Evolutionary conservation across 2,113 vertebrate genomes (phyloP).

Genomic region (Toxotes chatareus): DNA sequence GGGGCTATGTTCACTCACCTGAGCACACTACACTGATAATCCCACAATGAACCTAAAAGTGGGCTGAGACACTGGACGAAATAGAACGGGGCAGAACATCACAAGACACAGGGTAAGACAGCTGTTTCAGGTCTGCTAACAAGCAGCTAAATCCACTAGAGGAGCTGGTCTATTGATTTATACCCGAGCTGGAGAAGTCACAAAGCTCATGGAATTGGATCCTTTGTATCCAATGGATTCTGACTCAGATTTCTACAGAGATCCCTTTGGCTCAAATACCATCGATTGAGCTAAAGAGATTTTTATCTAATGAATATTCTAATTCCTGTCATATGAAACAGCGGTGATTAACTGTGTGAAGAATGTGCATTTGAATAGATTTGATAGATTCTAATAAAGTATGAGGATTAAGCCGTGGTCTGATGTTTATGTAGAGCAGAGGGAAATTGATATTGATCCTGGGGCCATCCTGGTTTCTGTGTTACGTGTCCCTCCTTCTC

Average conservation of each 20-base stretch:
- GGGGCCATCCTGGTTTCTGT: constrained; percentile 24
- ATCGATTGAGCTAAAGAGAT: constrained; percentile 63
- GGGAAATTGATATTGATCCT: constrained; percentile 65
- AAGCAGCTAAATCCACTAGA: constrained; percentile 75
- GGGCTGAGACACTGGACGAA: constrained; percentile 38
- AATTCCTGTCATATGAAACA: constrained; percentile 64
- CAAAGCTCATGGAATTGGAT: constrained; percentile 72
- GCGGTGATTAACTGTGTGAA: constrained; percentile 40
- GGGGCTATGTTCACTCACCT: constrained; percentile 72
- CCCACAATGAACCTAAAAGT: constrained; percentile 68
- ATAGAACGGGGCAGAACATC: constrained; percentile 48
- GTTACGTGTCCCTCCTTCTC: constrained; percentile 10
- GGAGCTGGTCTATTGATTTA: constrained; percentile 66
- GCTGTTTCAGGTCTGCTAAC: constrained; percentile 75
- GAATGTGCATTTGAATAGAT: constrained; percentile 61
- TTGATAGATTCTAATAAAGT: constrained; percentile 72
- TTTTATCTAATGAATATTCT: constrained; percentile 76
- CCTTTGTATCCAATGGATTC: constrained; percentile 72
- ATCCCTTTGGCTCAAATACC: constrained; percentile 64
- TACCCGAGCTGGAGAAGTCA: constrained; percentile 52
- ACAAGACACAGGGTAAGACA: constrained; percentile 54
- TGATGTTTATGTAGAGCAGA: constrained; percentile 72
- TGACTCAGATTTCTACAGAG: constrained; percentile 62
- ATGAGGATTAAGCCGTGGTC: constrained; percentile 62
- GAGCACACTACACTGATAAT: constrained; percentile 61